These are phyloP conservation scores for Cotesia chilonis DNA, from an alignment of 1,140 invertebrate genomes.

Conservation along the genomic window DNA sequence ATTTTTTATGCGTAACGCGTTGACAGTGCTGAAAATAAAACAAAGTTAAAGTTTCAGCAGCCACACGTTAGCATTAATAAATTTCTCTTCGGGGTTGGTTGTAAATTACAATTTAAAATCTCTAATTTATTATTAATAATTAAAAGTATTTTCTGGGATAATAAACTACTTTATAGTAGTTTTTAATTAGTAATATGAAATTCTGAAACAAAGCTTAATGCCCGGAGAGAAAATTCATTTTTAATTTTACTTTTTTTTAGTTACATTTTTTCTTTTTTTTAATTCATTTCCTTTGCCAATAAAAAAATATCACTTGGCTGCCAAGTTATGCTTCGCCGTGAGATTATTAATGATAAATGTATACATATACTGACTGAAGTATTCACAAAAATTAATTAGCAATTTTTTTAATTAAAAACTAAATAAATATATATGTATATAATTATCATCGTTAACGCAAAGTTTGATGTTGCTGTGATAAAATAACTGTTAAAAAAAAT, in stretches of 20 bases:
- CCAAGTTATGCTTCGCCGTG: slow-evolving; percentile 33
- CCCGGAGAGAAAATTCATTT: slow-evolving; percentile 43
- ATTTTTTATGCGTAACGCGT: too few relatives aligned
- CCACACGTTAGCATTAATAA: not conserved
- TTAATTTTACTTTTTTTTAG: slow-evolving; percentile 49
- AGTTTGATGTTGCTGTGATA: slow-evolving; percentile 59
- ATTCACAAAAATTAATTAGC: not conserved
- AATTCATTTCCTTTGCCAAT: slow-evolving; percentile 20
- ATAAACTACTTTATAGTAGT: not conserved
- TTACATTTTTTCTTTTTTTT: slow-evolving; percentile 10
- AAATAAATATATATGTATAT: too few relatives aligned
- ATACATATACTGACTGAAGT: not conserved
- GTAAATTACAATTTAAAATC: not conserved
- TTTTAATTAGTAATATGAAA: slow-evolving; percentile 11
- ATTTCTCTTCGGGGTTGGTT: not conserved
- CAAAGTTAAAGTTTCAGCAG: not conserved
- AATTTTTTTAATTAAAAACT: too few relatives aligned
- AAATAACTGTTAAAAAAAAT: slow-evolving; percentile 44
- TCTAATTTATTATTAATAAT: not conserved
- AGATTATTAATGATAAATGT: slow-evolving; percentile 13
- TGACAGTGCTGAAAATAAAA: not conserved
- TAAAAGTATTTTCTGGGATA: not conserved
- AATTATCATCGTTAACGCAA: slow-evolving; percentile 48
- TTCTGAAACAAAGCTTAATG: slow-evolving; percentile 19
- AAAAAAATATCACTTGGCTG: slow-evolving; percentile 34